These are phyloP conservation scores for Pseudeuparius sepicola DNA, from an alignment of 2,888 invertebrate species.

Conservation along the genomic window DNA sequence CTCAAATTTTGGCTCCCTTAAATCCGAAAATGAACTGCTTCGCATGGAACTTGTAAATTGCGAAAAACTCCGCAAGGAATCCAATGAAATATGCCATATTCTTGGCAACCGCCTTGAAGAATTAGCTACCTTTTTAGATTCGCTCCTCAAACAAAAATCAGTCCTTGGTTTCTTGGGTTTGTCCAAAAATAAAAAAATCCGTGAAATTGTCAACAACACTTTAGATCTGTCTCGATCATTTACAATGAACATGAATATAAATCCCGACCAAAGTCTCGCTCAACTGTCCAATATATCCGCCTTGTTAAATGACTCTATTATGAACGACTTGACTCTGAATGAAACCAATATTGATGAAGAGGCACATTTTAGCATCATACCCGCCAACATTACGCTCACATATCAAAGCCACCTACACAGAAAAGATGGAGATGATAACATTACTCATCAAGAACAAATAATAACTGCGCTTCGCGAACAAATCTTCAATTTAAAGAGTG, in stretches of 20 bases:
- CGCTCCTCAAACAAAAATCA: conserved; percentile 51
- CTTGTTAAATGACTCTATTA: conserved; percentile 34
- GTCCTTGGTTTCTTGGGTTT: conserved; percentile 44
- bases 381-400: conserved; percentile 32
- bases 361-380: conserved; percentile 30
- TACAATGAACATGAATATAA: conserved; percentile 37
- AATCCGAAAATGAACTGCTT: conserved; percentile 23
- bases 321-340: conserved; percentile 25
- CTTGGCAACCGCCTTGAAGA: conserved; percentile 54
- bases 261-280: conserved; percentile 41
- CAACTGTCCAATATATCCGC: conserved; percentile 42
- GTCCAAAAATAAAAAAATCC: conserved; percentile 43
- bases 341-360: conserved; percentile 17
- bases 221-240: conserved; percentile 45
- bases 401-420: conserved; percentile 33
- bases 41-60: conserved; percentile 34
- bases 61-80: conserved; percentile 36
- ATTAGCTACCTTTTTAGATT: conserved; percentile 54
- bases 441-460: conserved; percentile 26
- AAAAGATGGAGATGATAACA: conserved; percentile 21
- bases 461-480: conserved; percentile 34
- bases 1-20: conserved; percentile 21
- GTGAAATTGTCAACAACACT: conserved; percentile 46
- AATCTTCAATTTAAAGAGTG: conserved; percentile 35
- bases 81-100: conserved; percentile 40